A percentile compares a stretch with the other conserved stretches of the same genome.
Conservation (phyloP, 2,888 invertebrate species). For the Anodontia alba region DNA sequence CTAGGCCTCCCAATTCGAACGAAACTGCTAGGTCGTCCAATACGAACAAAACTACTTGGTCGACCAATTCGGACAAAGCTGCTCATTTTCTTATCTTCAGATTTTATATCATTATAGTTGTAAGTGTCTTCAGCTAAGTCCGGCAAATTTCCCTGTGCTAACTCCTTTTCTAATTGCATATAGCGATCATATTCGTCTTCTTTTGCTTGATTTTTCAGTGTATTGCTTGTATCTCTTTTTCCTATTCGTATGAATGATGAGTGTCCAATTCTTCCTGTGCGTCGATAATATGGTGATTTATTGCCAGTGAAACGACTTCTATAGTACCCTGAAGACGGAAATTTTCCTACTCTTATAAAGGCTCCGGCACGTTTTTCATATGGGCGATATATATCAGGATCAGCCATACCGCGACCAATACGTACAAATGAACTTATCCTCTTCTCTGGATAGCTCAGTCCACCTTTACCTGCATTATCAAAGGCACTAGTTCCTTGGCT, state of each 20-base stretch:
- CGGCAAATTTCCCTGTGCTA: neutral
- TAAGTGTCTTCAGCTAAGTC: too few relatives aligned
- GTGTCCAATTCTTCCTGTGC: conserved; percentile 63
- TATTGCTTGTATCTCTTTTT: conserved; percentile 58
- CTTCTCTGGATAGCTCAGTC: neutral
- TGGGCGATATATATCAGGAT: neutral
- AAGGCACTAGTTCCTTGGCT: neutral
- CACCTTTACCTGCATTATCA: neutral
- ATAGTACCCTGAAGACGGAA: conserved; percentile 62
- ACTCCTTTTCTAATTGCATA: neutral
- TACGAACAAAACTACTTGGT: conserved; percentile 38
- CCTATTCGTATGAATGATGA: conserved; percentile 68
- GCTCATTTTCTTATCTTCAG: conserved; percentile 32
- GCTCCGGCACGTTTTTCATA: conserved; percentile 48
- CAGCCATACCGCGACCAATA: conserved; percentile 33
- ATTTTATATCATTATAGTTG: neutral
- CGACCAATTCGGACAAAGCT: conserved; percentile 41
- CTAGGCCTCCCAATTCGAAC: conserved; percentile 47
- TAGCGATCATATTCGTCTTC: neutral
- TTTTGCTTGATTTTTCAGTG: conserved; percentile 29
- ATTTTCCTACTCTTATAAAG: conserved; percentile 67
- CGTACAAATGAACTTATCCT: conserved; percentile 46
- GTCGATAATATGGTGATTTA: conserved; percentile 50
- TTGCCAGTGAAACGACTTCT: conserved; percentile 52
- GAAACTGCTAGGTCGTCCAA: conserved; percentile 37